Evolutionary conservation across 2,888 invertebrate species (phyloP).

Genomic region (Rhimphoctona megacephalus): DNA sequence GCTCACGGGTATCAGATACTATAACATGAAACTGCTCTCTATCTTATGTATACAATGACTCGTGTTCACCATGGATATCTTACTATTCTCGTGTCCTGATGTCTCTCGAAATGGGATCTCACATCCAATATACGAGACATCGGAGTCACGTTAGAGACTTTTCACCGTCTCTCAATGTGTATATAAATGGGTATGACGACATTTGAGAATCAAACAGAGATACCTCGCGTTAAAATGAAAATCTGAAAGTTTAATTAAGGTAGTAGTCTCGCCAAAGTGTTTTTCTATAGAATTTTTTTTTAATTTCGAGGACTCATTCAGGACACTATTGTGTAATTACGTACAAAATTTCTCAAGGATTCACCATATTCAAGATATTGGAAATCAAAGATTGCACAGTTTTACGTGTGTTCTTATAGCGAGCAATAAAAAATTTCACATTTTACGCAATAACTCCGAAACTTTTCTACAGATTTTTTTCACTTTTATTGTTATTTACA

Average conservation of each 20-base stretch:
- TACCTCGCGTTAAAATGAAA: not conserved
- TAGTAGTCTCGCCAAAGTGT: too few relatives aligned
- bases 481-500: too few relatives aligned
- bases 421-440: too few relatives aligned
- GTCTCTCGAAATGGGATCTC: slow-evolving; percentile 37
- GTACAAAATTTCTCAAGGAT: too few relatives aligned
- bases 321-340: too few relatives aligned
- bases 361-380: too few relatives aligned
- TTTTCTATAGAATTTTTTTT: too few relatives aligned
- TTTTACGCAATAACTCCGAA: too few relatives aligned
- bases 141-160: slow-evolving; percentile 31
- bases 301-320: too few relatives aligned
- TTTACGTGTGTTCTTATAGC: too few relatives aligned
- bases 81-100: slow-evolving; percentile 36
- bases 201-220: not conserved
- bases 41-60: not conserved
- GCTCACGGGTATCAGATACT: slow-evolving; percentile 27
- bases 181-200: not conserved
- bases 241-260: not conserved
- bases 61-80: slow-evolving; percentile 38
- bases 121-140: slow-evolving; percentile 46
- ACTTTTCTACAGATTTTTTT: too few relatives aligned
- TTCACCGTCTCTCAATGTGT: not conserved
- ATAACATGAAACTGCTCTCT: slow-evolving; percentile 55
- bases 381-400: too few relatives aligned